Percentiles rank a stretch among this genome's conserved stretches.
Evolutionary conservation across 2,113 vertebrate genomes (phyloP).

Genomic region (Cathartes aura): DNA sequence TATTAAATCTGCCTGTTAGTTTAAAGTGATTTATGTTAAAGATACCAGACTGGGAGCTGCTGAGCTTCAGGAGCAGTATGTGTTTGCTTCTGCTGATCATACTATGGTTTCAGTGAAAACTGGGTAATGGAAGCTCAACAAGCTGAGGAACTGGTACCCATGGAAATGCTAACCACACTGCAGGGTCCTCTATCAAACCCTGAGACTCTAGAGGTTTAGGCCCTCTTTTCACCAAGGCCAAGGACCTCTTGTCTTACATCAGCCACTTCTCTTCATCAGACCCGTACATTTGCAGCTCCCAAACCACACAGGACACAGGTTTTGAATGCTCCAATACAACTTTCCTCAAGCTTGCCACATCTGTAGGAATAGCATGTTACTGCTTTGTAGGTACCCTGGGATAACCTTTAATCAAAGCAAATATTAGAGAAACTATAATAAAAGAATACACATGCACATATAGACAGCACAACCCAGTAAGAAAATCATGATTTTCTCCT

Average conservation of each 20-base stretch:
- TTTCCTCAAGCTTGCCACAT: neutral
- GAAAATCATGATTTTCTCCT: neutral
- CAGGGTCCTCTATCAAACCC: neutral
- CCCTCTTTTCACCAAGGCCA: neutral
- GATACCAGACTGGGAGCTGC: neutral
- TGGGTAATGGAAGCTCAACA: neutral
- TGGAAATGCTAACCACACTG: neutral
- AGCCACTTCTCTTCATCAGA: neutral
- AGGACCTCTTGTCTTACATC: neutral
- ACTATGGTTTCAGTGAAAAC: neutral
- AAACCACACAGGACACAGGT: rapidly evolving
- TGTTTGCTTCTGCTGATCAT: neutral
- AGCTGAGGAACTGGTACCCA: neutral
- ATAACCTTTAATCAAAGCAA: neutral
- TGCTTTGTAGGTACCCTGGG: neutral
- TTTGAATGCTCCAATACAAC: neutral
- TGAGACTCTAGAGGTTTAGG: neutral
- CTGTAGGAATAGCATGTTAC: neutral
- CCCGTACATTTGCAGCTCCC: neutral
- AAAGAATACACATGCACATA: neutral
- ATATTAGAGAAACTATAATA: neutral
- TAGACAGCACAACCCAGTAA: neutral
- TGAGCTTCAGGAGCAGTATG: neutral
- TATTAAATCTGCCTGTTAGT: neutral
- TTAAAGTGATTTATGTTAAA: neutral